Conservation (phyloP, 2,113 vertebrate species). For the cattle (Bos taurus) region ARS-UCD2.0 NC_037351.1:1748001-1748500, state of each 20-base stretch:
- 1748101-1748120: no score
- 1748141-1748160: no score
- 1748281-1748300: neutral
- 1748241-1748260: neutral
- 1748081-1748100: no score
- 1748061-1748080: no score
- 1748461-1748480: rapidly evolving
- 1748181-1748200: no score
- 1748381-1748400: neutral
- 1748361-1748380: neutral
- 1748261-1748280: neutral
- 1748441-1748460: neutral
- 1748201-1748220: neutral
- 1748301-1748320: neutral
- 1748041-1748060: no score
- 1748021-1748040: no score
- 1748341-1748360: neutral
- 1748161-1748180: no score
- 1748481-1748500: rapidly evolving
- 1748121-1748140: no score
- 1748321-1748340: rapidly evolving
- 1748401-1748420: neutral
- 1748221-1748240: neutral
- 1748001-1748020: no score
- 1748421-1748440: neutral